Conservation (phyloP, 2,113 vertebrate genomes). For the Cynopterus brachyotis region DNA sequence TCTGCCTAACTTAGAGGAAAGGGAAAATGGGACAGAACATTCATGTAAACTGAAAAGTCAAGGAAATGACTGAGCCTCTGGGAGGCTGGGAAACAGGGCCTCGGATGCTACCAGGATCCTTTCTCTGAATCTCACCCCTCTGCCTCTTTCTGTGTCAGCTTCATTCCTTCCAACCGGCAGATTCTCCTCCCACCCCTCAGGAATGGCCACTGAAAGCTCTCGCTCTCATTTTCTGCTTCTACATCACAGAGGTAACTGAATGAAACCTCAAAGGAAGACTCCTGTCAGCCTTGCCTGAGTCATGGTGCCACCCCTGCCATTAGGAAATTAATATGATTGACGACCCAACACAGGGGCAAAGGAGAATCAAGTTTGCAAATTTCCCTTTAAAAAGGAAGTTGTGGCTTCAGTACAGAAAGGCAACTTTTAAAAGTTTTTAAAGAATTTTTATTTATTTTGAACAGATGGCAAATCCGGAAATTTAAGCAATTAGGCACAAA, state of each 20-base stretch:
- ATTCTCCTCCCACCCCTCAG: not conserved
- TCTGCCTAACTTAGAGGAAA: not conserved
- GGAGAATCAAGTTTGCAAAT: not conserved
- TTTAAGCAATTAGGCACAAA: not conserved
- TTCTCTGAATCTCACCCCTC: not conserved
- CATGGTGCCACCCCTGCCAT: not conserved
- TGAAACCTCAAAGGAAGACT: not conserved
- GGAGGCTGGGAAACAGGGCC: not conserved
- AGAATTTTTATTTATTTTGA: slow-evolving; percentile 9
- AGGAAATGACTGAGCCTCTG: not conserved
- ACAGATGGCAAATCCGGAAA: not conserved
- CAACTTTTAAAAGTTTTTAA: not conserved
- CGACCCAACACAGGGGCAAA: not conserved
- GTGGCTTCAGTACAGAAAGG: not conserved
- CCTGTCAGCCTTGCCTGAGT: no score
- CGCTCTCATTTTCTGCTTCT: not conserved
- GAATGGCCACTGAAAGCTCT: no score
- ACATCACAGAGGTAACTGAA: no score
- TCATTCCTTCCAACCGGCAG: no score
- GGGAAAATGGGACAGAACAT: not conserved
- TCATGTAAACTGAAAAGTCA: not conserved
- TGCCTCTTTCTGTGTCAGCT: not conserved
- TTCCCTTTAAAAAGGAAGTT: not conserved
- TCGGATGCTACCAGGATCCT: fast-evolving
- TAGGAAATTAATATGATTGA: not conserved